phyloP scores from a whole-genome alignment of 1,140 invertebrate species.

The Drosophila tani region DNA sequence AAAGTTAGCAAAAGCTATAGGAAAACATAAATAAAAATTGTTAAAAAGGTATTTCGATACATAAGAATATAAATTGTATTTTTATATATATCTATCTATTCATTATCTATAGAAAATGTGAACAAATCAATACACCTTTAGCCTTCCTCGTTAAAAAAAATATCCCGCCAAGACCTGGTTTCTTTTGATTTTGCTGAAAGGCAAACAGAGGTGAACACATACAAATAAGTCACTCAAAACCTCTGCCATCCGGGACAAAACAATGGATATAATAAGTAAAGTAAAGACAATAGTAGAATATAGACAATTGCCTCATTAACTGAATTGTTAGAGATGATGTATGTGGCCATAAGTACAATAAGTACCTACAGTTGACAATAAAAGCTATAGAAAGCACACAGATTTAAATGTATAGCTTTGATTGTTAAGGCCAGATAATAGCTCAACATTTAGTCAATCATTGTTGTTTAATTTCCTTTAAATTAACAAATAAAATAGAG shows the following conservation, averaged over 20 bases:
- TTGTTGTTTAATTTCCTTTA: no score
- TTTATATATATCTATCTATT: no score
- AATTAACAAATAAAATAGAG: no score
- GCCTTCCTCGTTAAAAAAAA: not conserved
- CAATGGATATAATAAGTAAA: slow-evolving; percentile 27
- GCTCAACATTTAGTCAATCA: no score
- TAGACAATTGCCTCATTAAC: slow-evolving; percentile 37
- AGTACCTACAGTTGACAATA: slow-evolving; percentile 1
- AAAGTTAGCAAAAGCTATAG: no score
- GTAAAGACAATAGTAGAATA: slow-evolving; percentile 27
- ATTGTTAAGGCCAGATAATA: not conserved
- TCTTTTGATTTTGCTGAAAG: not conserved
- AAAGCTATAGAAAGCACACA: not conserved
- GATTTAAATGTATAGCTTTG: not conserved
- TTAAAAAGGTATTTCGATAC: not conserved
- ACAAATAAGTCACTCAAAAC: not conserved
- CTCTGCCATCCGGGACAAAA: slow-evolving; percentile 2
- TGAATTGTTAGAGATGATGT: slow-evolving; percentile 13
- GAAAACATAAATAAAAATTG: not conserved
- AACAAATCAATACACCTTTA: no score
- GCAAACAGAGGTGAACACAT: slow-evolving; percentile 1
- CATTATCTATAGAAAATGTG: no score
- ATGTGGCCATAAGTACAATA: not conserved
- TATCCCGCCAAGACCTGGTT: not conserved
- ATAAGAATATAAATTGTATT: no score